Evolutionary conservation across 2,113 vertebrate genomes (phyloP), one percentile per base, ranked within the genome.

Genomic region (Donacobius atricapilla): DNA sequence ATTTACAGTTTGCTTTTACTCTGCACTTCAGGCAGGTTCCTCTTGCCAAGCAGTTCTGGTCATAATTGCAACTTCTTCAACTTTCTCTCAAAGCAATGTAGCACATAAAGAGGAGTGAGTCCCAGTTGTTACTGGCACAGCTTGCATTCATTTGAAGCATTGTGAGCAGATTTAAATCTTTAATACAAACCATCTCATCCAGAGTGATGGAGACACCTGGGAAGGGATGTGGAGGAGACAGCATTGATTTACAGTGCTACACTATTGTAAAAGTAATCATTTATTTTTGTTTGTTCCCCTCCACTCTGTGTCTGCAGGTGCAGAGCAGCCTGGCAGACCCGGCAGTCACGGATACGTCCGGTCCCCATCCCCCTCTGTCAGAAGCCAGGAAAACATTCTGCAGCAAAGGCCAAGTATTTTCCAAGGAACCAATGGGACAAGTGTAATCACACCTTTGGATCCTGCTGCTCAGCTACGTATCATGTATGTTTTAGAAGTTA

Each of bases 401-500:
- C 99, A 99, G 85, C 99, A 99, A 88, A 98, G 99, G 83, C 99
- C 99, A n/a, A 99, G 99, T 90, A 99, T 99, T 97, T 99, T 99
- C 97, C 99, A 99, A 94, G 99, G 98, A 96, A 98, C 98, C 94
- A 99, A 98, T 37, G 98, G 98, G 95, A 99, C 99, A 90, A 99
- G 99, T 63, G 99, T 99, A 54, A 99, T 99, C 96, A 99, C 99
- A 10, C 98, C 99, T 75, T 96, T 98, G 97, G 98, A 98, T 89
- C 97, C 98, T 60, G 92, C 98, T 35, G 98, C 98, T 76, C 98
- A 98, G 94, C 95, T 98, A 39, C 98, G 98, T 64, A 98, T 99
- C 90, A 99, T 99, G 99, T 99, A 97, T 94, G 99, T 97, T 61
- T 73, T 30, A 40, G 12, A 20, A 50, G n/a, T 80, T 64, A 51